Percentiles rank a stretch among this genome's conserved stretches.
Conservation (phyloP, 2,113 vertebrate genomes). For the Caloenas nicobarica region DNA sequence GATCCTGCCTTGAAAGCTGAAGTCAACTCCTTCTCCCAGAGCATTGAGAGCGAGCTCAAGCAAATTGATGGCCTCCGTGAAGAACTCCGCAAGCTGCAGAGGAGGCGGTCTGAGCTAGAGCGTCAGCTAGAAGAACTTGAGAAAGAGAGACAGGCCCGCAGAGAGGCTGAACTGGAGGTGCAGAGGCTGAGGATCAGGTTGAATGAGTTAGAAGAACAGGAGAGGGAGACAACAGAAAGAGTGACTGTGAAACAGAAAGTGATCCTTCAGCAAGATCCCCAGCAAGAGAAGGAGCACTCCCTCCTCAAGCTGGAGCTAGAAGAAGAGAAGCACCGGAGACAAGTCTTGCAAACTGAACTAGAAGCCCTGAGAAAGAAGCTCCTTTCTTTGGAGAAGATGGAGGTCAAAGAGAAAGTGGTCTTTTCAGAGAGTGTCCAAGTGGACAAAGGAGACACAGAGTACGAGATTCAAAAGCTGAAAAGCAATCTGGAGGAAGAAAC, state of each 20-base stretch:
- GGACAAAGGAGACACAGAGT: constrained; percentile 89
- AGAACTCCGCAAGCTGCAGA: constrained; percentile 86
- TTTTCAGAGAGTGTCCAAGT: constrained; percentile 93
- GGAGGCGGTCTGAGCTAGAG: constrained; percentile 85
- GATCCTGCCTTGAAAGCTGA: constrained; percentile 87
- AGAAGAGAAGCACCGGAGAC: constrained; percentile 87
- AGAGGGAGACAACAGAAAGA: constrained; percentile 87
- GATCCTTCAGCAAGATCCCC: constrained; percentile 94
- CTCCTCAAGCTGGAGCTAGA: constrained; percentile 89
- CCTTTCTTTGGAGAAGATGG: constrained; percentile 83
- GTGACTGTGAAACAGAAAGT: constrained; percentile 96
- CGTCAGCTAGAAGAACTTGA: constrained; percentile 90
- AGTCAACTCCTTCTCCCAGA: constrained; percentile 80
- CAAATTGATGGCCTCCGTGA: constrained; percentile 84
- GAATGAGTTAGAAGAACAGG: constrained; percentile 83
- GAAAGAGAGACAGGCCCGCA: constrained; percentile 85
- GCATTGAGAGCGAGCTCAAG: constrained; percentile 86
- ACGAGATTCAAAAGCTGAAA: constrained; percentile 88
- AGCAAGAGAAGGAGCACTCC: constrained; percentile 93
- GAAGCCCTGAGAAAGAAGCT: constrained; percentile 84
- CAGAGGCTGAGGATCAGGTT: constrained; percentile 86
- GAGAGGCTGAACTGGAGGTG: constrained; percentile 92
- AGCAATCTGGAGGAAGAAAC: constrained; percentile 88
- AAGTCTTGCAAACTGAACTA: constrained; percentile 87
- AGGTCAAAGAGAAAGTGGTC: constrained; percentile 93